Evolutionary conservation across 2,888 invertebrate species (phyloP).

Genomic region (Polydrusus pterygomalis): DNA sequence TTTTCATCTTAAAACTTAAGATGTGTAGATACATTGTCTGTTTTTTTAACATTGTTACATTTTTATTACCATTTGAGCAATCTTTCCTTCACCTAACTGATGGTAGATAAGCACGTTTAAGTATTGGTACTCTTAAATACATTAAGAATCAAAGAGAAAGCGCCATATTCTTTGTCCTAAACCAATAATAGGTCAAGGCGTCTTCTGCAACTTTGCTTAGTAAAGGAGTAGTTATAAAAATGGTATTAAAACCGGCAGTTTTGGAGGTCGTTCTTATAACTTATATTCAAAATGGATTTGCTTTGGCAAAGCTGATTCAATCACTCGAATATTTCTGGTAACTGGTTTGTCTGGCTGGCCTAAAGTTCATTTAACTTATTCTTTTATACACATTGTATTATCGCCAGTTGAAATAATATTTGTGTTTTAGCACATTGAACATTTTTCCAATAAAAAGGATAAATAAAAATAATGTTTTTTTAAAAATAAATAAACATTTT

Average conservation of each 20-base stretch:
- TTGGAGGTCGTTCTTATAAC: slow-evolving; percentile 29
- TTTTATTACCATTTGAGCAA: not conserved
- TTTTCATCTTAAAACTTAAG: too few relatives aligned
- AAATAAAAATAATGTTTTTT: slow-evolving; percentile 6
- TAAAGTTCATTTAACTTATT: slow-evolving; percentile 41
- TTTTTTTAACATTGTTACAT: too few relatives aligned
- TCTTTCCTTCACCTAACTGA: not conserved
- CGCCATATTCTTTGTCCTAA: slow-evolving; percentile 52
- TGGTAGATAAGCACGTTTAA: not conserved
- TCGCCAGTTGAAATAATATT: slow-evolving; percentile 35
- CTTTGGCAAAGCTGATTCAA: slow-evolving; percentile 47
- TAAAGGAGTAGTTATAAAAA: slow-evolving; percentile 44
- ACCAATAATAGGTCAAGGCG: slow-evolving; percentile 53
- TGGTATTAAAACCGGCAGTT: slow-evolving; percentile 27
- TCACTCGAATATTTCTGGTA: slow-evolving; percentile 32
- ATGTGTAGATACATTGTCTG: too few relatives aligned
- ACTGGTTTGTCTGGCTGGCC: slow-evolving; percentile 44
- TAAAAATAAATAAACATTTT: not conserved
- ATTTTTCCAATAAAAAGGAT: slow-evolving; percentile 19
- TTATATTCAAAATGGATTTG: slow-evolving; percentile 45
- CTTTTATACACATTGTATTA: slow-evolving; percentile 30
- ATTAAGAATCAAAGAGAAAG: slow-evolving; percentile 53
- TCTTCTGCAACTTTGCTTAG: slow-evolving; percentile 30
- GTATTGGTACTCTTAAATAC: slow-evolving; percentile 48
- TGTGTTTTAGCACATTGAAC: slow-evolving; percentile 29